Percentiles rank a stretch among this genome's conserved stretches.
phyloP scores from a whole-genome alignment of 2,113 vertebrate species.

The Toxostoma redivivum region DNA sequence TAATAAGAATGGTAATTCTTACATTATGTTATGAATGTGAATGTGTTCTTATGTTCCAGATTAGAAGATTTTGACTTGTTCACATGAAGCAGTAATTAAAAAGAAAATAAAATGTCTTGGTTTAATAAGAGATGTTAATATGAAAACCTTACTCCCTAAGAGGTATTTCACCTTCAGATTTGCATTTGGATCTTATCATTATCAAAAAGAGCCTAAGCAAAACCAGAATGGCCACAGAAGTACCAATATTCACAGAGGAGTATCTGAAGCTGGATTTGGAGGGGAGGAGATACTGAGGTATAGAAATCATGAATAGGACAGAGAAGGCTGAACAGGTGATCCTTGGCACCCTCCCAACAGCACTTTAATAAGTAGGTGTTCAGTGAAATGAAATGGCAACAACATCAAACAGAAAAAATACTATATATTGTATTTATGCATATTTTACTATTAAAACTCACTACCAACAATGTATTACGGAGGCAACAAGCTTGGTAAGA shows the following conservation, averaged over 20 bases:
- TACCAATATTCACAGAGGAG: background rate
- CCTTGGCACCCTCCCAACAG: conserved; percentile 23
- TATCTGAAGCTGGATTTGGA: background rate
- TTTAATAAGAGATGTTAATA: background rate
- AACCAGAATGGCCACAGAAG: background rate
- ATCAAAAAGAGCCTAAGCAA: background rate
- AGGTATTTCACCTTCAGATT: background rate
- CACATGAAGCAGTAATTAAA: background rate
- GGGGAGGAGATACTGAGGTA: conserved; percentile 40
- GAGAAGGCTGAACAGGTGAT: background rate
- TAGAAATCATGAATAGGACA: conserved; percentile 16
- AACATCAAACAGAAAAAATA: conserved; percentile 35
- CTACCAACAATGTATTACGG: conserved; percentile 41
- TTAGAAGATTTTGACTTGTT: background rate
- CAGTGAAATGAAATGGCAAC: conserved; percentile 52
- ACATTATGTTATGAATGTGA: background rate
- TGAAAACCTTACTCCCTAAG: background rate
- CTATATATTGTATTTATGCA: conserved; percentile 14
- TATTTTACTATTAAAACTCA: conserved; percentile 54
- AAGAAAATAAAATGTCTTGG: background rate
- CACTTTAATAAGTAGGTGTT: background rate
- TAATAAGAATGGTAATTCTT: background rate
- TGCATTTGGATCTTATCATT: background rate
- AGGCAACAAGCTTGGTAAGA: conserved; percentile 45
- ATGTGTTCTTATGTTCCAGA: background rate